Conservation (phyloP, 92 coral and sea anemone species). For the Desmophyllum pertusum region DNA sequence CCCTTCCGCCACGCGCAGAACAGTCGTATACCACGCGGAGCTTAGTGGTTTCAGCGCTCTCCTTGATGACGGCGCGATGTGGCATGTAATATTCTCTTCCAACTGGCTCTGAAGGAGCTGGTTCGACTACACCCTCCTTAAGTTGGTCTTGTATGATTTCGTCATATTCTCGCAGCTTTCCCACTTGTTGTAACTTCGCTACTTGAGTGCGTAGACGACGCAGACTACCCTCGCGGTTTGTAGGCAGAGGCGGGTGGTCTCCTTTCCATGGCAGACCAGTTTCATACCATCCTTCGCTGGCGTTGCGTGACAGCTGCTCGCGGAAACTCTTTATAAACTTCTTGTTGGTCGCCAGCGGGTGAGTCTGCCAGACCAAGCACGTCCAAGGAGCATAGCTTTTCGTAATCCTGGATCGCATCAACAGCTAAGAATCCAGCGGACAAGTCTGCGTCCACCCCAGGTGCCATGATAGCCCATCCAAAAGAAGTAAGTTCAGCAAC, state of each 20-base stretch:
- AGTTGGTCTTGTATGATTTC: conserved; percentile 39
- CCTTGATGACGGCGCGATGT: conserved; percentile 42
- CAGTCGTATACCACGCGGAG: conserved; percentile 35
- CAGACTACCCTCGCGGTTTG: conserved; percentile 31
- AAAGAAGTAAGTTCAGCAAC: conserved; percentile 46
- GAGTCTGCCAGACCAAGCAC: conserved; percentile 43
- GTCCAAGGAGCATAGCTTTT: conserved; percentile 36
- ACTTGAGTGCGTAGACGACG: conserved; percentile 40
- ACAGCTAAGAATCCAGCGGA: conserved; percentile 30
- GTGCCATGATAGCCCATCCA: conserved; percentile 52
- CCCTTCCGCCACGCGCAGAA: not conserved
- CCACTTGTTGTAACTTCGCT: conserved; percentile 31
- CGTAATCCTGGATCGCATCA: not conserved
- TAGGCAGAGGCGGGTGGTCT: conserved; percentile 44
- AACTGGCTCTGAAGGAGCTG: conserved; percentile 40
- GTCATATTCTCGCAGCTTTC: conserved; percentile 49
- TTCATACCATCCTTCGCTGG: conserved; percentile 51
- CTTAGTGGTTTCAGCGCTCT: conserved; percentile 28
- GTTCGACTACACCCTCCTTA: conserved; percentile 50
- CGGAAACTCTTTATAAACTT: conserved; percentile 42
- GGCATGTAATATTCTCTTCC: conserved; percentile 47
- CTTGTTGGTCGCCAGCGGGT: conserved; percentile 30
- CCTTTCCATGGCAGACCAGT: conserved; percentile 42
- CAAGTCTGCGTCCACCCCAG: conserved; percentile 28
- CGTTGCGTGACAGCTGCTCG: conserved; percentile 38